Evolutionary conservation across 2,888 invertebrate species (phyloP).

Genomic region (Rhimphoctona megacephalus): DNA sequence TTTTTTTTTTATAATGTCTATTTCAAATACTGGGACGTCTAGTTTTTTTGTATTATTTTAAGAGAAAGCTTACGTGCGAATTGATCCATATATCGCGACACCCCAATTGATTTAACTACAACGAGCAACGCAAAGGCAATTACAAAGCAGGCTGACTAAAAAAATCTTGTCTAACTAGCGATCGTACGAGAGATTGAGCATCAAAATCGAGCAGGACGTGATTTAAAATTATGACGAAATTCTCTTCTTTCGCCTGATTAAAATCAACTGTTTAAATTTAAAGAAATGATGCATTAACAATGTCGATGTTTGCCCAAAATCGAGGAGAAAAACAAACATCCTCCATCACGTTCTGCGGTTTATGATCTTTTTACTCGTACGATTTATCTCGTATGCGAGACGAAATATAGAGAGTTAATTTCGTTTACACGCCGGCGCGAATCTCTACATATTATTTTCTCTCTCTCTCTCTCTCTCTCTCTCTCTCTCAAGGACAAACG

Average conservation of each 20-base stretch:
- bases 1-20: background rate
- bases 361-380: slow-evolving; percentile 6
- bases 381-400: background rate
- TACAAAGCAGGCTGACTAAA: slow-evolving; percentile 69
- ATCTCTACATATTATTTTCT: slow-evolving; percentile 3
- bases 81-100: slow-evolving; percentile 42
- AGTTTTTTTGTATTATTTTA: slow-evolving; percentile 16
- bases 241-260: background rate
- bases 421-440: slow-evolving; percentile 17
- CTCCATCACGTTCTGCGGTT: background rate
- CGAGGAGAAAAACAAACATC: slow-evolving; percentile 5
- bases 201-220: slow-evolving; percentile 22
- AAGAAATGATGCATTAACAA: background rate
- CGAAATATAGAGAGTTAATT: slow-evolving; percentile 16
- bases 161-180: slow-evolving; percentile 74
- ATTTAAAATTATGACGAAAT: slow-evolving; percentile 3
- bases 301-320: slow-evolving; percentile 23
- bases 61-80: slow-evolving; percentile 37
- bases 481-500: slow-evolving; percentile 12
- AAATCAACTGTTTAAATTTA: background rate
- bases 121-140: slow-evolving; percentile 69
- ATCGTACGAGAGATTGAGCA: slow-evolving; percentile 45
- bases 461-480: background rate
- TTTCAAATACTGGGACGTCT: slow-evolving; percentile 30
- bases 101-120: slow-evolving; percentile 67